phyloP scores from a whole-genome alignment of 1,140 invertebrate species.

The Apocrypta bakeri region DNA sequence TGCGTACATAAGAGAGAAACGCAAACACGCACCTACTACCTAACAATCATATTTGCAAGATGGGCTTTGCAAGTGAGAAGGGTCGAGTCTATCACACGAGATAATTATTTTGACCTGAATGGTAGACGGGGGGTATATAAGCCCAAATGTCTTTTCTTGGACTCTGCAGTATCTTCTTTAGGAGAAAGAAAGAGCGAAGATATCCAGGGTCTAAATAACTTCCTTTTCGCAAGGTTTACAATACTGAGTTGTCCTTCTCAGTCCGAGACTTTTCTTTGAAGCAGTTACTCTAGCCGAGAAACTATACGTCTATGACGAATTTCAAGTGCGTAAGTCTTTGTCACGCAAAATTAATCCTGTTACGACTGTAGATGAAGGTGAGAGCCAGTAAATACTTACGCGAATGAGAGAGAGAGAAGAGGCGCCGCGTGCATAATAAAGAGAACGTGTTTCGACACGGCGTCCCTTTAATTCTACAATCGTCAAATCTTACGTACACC shows the following conservation, averaged over 20 bases:
- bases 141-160: not conserved
- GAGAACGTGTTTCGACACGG: not conserved
- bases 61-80: constrained; percentile 22
- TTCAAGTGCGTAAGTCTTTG: not conserved
- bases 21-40: not conserved
- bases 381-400: not conserved
- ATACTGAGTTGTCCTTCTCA: not conserved
- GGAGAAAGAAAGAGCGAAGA: too few relatives aligned
- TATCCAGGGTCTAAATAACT: not conserved
- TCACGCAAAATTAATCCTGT: constrained; percentile 30
- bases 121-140: not conserved
- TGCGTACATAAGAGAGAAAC: not conserved
- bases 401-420: not conserved
- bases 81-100: not conserved
- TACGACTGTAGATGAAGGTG: not conserved
- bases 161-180: not conserved
- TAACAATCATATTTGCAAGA: not conserved
- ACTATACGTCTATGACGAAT: not conserved
- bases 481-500: too few relatives aligned
- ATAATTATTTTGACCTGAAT: constrained; percentile 21
- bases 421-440: not conserved
- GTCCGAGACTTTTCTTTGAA: not conserved
- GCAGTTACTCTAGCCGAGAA: not conserved
- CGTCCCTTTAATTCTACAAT: constrained; percentile 14
- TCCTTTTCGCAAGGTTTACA: not conserved